Evolutionary conservation across 2,888 invertebrate genomes (phyloP).

Genomic region (Pardosa pseudoannulata): DNA sequence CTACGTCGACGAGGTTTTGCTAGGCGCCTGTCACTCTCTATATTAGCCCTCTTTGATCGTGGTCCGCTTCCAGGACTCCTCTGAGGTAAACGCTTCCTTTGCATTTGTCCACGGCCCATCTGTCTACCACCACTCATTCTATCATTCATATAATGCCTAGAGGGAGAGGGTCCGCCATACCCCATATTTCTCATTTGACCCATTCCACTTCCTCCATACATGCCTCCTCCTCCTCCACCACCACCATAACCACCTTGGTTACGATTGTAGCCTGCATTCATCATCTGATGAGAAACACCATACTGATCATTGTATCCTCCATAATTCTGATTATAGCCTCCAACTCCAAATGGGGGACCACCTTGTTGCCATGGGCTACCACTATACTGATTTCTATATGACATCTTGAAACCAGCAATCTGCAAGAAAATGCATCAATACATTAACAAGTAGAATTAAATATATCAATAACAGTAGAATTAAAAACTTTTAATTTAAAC

Average conservation of each 20-base stretch:
- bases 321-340: slow-evolving; percentile 61
- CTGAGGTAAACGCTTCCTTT: slow-evolving; percentile 55
- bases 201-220: slow-evolving; percentile 43
- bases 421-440: too few relatives aligned
- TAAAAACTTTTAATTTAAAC: too few relatives aligned
- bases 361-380: slow-evolving; percentile 71
- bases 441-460: too few relatives aligned
- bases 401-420: too few relatives aligned
- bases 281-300: slow-evolving; percentile 53
- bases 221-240: slow-evolving; percentile 13
- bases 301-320: slow-evolving; percentile 62
- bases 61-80: slow-evolving; percentile 61
- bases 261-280: slow-evolving; percentile 61
- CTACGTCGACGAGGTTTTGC: slow-evolving; percentile 35
- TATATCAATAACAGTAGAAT: too few relatives aligned
- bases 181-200: slow-evolving; percentile 62
- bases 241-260: slow-evolving; percentile 62
- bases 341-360: slow-evolving; percentile 65
- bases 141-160: slow-evolving; percentile 58
- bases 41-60: slow-evolving; percentile 56
- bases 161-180: slow-evolving; percentile 55
- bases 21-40: slow-evolving; percentile 43
- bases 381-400: slow-evolving; percentile 67
- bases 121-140: slow-evolving; percentile 50
- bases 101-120: slow-evolving; percentile 54